Evolutionary conservation across 2,113 vertebrate genomes (phyloP), one percentile per base, ranked within the genome.

Genomic region (Upupa epops): DNA sequence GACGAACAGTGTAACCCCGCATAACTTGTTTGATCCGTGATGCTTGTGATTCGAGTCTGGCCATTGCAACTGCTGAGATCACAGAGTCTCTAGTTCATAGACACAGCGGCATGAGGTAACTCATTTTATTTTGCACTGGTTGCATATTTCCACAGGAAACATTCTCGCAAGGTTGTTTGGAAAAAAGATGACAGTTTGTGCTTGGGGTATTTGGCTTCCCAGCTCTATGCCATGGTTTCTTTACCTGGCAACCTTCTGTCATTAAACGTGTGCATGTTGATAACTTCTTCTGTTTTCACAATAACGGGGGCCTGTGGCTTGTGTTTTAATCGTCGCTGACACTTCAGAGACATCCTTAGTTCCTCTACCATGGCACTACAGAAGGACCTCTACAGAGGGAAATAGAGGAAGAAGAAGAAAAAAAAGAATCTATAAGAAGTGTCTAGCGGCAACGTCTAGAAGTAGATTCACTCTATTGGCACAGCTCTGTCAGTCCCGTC

Each of bases 121-220:
- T 98, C 97, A 98, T 98, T 98, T 98, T 98, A 98, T 98, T 98
- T 98, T 98, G 97, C 98, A 98, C 98, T 98, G 97, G 97, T 98
- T 98, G 98, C 98, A 98, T 98, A 99, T 99, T 99, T 99, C 99
- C 99, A 99, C 99, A 99, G 99, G 99, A 99, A 99, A 99, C 98
- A 99, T 98, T 98, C 97, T 98, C 97, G 97, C 98, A 98, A 98
- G 97, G 97, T 98, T 98, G 97, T 98, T 98, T 98, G 98, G 97
- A 96, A 96, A 97, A 92, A 96, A 95, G 98, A 98, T 96, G 97
- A 98, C 97, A 98, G 98, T 98, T 98, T 98, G 97, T 98, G 98
- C 97, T 98, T 98, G 97, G 98, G 98, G 94, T 96, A 96, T 97
- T 96, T 96, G 95, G 90, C 93, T 94, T 97, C 97, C 98, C 98